Percentiles rank a stretch among this genome's conserved stretches.
These are phyloP conservation scores for Bombycilla garrulus DNA, from an alignment of 2,113 vertebrate species.

Conservation along the genomic window DNA sequence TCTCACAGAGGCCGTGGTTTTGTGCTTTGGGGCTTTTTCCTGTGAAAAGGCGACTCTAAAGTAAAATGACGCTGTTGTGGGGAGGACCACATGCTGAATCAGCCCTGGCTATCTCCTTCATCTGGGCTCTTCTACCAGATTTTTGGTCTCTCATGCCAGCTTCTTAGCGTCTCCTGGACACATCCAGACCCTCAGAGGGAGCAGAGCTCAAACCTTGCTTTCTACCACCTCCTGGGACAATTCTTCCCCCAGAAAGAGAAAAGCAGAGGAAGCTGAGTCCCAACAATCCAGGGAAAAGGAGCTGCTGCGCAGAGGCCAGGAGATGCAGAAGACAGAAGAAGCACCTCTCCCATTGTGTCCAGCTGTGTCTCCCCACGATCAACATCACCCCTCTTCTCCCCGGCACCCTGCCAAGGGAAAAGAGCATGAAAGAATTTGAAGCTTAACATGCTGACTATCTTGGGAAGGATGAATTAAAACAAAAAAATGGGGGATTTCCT, in stretches of 20 bases:
- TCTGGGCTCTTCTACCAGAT: not conserved
- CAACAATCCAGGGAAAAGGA: fast-evolving
- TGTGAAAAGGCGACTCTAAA: not conserved
- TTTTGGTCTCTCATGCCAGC: not conserved
- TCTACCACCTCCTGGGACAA: not conserved
- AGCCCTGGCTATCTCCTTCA: not conserved
- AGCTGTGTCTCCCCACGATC: fast-evolving
- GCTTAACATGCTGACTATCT: not conserved
- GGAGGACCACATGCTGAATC: not conserved
- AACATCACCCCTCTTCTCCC: not conserved
- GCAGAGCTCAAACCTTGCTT: not conserved
- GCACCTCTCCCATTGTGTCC: fast-evolving
- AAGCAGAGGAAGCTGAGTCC: not conserved
- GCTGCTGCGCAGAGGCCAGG: not conserved
- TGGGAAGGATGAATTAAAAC: not conserved
- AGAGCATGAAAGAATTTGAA: not conserved
- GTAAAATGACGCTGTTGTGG: fast-evolving
- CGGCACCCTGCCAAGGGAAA: not conserved
- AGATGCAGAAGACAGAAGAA: not conserved
- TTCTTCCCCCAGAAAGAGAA: not conserved
- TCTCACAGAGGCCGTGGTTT: fast-evolving
- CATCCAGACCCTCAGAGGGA: not conserved
- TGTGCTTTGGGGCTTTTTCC: not conserved
- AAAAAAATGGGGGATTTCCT: not conserved
- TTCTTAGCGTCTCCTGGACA: not conserved